Evolutionary conservation across 1,140 invertebrate genomes (phyloP).

Genomic region (Physella acuta): DNA sequence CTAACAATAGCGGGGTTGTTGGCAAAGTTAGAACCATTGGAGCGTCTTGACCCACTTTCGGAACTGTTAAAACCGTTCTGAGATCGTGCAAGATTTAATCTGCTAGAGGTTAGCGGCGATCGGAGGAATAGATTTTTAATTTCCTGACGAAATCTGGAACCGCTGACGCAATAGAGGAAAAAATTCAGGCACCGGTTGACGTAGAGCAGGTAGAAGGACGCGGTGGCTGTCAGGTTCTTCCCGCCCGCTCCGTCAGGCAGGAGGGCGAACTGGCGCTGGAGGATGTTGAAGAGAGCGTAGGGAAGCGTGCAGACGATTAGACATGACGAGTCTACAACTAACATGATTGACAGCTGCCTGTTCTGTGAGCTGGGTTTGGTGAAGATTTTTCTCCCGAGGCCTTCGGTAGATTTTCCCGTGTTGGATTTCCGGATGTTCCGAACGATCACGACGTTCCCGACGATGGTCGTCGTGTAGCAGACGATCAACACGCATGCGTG

Average conservation of each 20-base stretch:
- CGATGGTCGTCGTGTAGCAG: conserved; percentile 38
- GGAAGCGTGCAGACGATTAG: conserved; percentile 46
- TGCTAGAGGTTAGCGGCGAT: too few relatives aligned
- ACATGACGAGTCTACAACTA: conserved; percentile 42
- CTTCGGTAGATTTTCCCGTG: conserved; percentile 7
- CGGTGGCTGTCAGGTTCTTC: conserved; percentile 34
- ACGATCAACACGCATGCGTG: conserved; percentile 41
- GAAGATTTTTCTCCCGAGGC: neutral
- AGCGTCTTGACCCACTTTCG: too few relatives aligned
- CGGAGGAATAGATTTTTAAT: too few relatives aligned
- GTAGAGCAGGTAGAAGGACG: conserved; percentile 47
- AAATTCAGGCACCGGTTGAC: conserved; percentile 49
- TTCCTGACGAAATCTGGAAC: conserved; percentile 39
- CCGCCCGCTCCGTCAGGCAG: conserved; percentile 17
- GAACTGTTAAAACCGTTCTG: too few relatives aligned
- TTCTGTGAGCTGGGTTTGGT: conserved; percentile 14
- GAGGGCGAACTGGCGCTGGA: conserved; percentile 25
- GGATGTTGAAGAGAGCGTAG: conserved; percentile 34
- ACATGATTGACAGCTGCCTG: conserved; percentile 42
- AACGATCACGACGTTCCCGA: conserved; percentile 51
- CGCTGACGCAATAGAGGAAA: conserved; percentile 49
- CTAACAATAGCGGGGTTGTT: too few relatives aligned
- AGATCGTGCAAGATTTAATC: too few relatives aligned
- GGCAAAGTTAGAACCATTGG: too few relatives aligned
- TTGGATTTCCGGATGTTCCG: conserved; percentile 32